Percentiles rank a stretch among this genome's conserved stretches.
Conservation (phyloP, 2,888 invertebrate genomes). For the Spilosoma lubricipeda region DNA sequence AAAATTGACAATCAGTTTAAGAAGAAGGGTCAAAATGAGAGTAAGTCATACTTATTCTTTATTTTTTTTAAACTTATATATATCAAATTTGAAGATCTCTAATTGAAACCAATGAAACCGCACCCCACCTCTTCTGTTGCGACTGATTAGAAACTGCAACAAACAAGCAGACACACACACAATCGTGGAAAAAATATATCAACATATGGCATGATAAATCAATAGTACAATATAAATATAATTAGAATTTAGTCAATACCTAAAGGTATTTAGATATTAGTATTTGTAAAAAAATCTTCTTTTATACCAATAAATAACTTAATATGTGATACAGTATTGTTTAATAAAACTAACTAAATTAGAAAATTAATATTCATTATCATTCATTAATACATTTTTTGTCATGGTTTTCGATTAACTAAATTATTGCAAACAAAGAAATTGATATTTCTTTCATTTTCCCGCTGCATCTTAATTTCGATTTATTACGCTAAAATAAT, state of each 20-base stretch:
- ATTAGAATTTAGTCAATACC: background rate
- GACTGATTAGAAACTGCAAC: background rate
- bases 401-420: no score
- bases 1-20: no score
- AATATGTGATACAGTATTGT: background rate
- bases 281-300: background rate
- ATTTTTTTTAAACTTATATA: background rate
- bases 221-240: background rate
- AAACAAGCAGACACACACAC: constrained; percentile 2
- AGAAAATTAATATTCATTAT: no score
- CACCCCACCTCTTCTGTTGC: background rate
- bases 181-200: background rate
- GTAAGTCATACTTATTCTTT: constrained; percentile 1
- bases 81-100: background rate
- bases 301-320: background rate
- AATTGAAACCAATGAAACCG: background rate
- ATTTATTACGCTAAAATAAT: no score
- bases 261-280: background rate
- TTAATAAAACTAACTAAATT: no score
- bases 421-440: no score
- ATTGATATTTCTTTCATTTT: no score
- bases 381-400: no score
- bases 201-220: background rate
- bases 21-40: background rate
- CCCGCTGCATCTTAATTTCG: no score